phyloP scores from a whole-genome alignment of 2,797 vertebrate species.

The Arnoldichthys spilopterus region DNA sequence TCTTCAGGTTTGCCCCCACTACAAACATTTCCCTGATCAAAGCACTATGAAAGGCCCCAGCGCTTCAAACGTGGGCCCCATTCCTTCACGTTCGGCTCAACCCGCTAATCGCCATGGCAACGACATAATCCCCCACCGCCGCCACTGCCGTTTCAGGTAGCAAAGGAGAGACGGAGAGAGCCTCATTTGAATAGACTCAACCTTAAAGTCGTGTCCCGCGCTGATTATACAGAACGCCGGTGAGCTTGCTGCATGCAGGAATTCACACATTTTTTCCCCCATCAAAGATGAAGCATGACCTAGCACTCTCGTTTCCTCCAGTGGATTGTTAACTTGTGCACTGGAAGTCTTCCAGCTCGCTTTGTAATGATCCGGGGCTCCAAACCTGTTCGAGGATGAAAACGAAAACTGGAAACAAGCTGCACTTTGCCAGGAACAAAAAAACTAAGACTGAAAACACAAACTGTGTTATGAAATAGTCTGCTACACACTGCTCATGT shows the following conservation, averaged over 20 bases:
- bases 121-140: slow-evolving; percentile 68
- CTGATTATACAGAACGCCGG: slow-evolving; percentile 29
- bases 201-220: slow-evolving; percentile 47
- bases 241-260: slow-evolving; percentile 28
- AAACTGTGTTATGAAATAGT: too few species aligned
- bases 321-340: slow-evolving; percentile 17
- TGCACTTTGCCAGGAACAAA: too few species aligned
- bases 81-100: slow-evolving; percentile 61
- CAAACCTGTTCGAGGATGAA: not conserved
- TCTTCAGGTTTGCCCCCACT: slow-evolving; percentile 81
- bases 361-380: slow-evolving; percentile 24
- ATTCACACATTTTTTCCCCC: slow-evolving; percentile 11
- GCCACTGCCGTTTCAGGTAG: slow-evolving; percentile 64
- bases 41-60: slow-evolving; percentile 77
- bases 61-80: slow-evolving; percentile 78
- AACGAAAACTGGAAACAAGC: not conserved
- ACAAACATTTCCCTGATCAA: slow-evolving; percentile 85
- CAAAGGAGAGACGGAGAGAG: slow-evolving; percentile 65
- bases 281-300: slow-evolving; percentile 19
- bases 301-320: not conserved
- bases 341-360: slow-evolving; percentile 30
- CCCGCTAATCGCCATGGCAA: slow-evolving; percentile 74
- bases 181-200: slow-evolving; percentile 55
- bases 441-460: not conserved
- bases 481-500: too few species aligned